Evolutionary conservation across 2,888 invertebrate species (phyloP).

Genomic region (Cheilosia pagana): DNA sequence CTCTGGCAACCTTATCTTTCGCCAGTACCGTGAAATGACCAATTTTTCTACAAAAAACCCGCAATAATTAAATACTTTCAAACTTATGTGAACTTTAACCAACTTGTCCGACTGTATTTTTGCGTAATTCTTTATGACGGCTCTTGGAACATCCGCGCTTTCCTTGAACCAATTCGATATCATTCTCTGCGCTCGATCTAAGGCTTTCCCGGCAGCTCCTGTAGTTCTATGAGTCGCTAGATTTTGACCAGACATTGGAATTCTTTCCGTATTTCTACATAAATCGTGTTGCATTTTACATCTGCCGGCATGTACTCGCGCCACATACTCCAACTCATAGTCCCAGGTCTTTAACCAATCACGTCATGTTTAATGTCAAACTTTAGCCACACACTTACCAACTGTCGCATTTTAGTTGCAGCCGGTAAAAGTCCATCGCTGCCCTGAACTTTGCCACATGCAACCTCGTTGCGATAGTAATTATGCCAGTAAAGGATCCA

Average conservation of each 20-base stretch:
- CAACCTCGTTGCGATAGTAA: conserved; percentile 51
- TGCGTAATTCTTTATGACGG: not conserved
- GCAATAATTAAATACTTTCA: not conserved
- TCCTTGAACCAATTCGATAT: conserved; percentile 43
- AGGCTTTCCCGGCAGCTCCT: not conserved
- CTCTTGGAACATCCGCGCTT: not conserved
- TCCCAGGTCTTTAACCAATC: conserved; percentile 47
- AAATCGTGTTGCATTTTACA: conserved; percentile 52
- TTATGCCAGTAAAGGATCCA: conserved; percentile 60
- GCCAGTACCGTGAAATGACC: conserved; percentile 60
- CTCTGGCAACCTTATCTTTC: conserved; percentile 46
- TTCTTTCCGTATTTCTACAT: conserved; percentile 49
- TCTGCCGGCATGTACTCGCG: conserved; percentile 33
- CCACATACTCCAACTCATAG: conserved; percentile 63
- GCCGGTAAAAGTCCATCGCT: not conserved
- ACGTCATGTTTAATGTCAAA: not conserved
- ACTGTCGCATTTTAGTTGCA: conserved; percentile 46
- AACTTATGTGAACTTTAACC: not conserved
- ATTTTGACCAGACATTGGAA: conserved; percentile 53
- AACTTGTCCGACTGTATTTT: not conserved
- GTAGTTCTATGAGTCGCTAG: conserved; percentile 28
- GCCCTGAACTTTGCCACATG: conserved; percentile 48
- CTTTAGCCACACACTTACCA: conserved; percentile 10
- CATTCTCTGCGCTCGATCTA: not conserved
- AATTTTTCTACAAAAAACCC: conserved; percentile 39